Percentiles rank a stretch among this genome's conserved stretches.
phyloP scores from a whole-genome alignment of 2,113 vertebrate species.

The Alexandromys fortis region DNA sequence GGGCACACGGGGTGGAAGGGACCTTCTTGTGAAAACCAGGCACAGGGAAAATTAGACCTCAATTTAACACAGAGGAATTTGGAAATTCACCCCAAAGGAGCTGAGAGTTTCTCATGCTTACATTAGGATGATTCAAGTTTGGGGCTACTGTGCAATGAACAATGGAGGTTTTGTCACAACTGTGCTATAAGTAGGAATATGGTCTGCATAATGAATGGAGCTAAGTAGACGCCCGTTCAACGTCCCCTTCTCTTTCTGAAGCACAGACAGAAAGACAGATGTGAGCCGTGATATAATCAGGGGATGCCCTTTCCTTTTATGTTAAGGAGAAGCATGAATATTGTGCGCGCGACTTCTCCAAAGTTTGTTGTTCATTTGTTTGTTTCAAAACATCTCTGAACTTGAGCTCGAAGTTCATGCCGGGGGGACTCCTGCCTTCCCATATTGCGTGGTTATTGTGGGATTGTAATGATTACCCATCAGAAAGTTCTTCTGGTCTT shows the following conservation, averaged over 20 bases:
- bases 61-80: conserved; percentile 84
- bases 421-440: neutral
- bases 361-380: conserved; percentile 21
- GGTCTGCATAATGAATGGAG: conserved; percentile 80
- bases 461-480: neutral
- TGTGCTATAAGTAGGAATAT: conserved; percentile 72
- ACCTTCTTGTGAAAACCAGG: conserved; percentile 87
- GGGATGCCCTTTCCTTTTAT: conserved; percentile 43
- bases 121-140: conserved; percentile 78
- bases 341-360: neutral
- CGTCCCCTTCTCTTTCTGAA: conserved; percentile 50
- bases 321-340: conserved; percentile 51
- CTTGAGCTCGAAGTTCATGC: neutral
- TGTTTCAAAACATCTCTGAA: conserved; percentile 41
- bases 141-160: conserved; percentile 67
- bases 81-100: conserved; percentile 83
- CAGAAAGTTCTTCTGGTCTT: neutral
- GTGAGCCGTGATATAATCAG: conserved; percentile 57
- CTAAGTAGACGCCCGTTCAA: conserved; percentile 72
- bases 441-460: neutral
- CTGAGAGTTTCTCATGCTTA: conserved; percentile 79
- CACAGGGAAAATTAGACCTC: conserved; percentile 84
- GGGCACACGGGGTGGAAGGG: conserved; percentile 87
- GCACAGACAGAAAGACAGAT: conserved; percentile 63
- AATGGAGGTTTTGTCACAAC: conserved; percentile 76